Evolutionary conservation across 2,888 invertebrate species (phyloP).

Genomic region (Drosophila nigricruria): DNA sequence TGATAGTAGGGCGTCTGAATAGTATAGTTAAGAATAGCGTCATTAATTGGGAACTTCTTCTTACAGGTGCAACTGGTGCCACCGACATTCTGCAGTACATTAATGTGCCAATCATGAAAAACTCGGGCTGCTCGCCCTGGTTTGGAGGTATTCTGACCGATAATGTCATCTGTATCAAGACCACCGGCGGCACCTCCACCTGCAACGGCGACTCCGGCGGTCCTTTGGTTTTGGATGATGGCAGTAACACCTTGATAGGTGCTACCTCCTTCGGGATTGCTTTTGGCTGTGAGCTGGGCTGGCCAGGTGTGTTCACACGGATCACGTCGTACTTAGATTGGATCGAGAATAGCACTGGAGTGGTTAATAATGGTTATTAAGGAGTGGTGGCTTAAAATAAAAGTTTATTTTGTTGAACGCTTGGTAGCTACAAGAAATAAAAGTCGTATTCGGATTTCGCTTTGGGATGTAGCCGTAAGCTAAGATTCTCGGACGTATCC

Average conservation of each 20-base stretch:
- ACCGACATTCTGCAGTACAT: slow-evolving; percentile 72
- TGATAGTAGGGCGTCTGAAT: slow-evolving; percentile 63
- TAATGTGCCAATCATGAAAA: slow-evolving; percentile 64
- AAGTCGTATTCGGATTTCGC: slow-evolving; percentile 61
- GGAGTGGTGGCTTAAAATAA: slow-evolving; percentile 48
- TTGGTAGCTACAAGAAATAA: slow-evolving; percentile 63
- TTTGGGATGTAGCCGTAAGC: slow-evolving; percentile 47
- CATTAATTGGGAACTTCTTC: background rate
- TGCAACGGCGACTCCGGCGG: slow-evolving; percentile 84
- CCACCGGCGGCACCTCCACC: slow-evolving; percentile 73
- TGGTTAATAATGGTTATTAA: slow-evolving; percentile 57
- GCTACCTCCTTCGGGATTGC: slow-evolving; percentile 81
- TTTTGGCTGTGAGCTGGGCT: slow-evolving; percentile 81
- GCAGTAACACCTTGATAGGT: slow-evolving; percentile 72
- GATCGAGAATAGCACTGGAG: slow-evolving; percentile 9
- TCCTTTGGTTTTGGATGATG: slow-evolving; percentile 74
- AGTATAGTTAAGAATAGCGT: background rate
- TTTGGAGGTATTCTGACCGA: slow-evolving; percentile 51
- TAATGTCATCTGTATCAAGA: slow-evolving; percentile 76
- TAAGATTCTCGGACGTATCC: slow-evolving; percentile 38
- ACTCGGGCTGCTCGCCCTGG: slow-evolving; percentile 65
- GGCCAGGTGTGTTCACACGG: slow-evolving; percentile 83
- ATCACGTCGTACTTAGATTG: slow-evolving; percentile 76
- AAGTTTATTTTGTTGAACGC: slow-evolving; percentile 52
- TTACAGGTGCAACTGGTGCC: slow-evolving; percentile 49